phyloP scores from a whole-genome alignment of 2,888 invertebrate genomes.

The Eumacrocentrus americanus region DNA sequence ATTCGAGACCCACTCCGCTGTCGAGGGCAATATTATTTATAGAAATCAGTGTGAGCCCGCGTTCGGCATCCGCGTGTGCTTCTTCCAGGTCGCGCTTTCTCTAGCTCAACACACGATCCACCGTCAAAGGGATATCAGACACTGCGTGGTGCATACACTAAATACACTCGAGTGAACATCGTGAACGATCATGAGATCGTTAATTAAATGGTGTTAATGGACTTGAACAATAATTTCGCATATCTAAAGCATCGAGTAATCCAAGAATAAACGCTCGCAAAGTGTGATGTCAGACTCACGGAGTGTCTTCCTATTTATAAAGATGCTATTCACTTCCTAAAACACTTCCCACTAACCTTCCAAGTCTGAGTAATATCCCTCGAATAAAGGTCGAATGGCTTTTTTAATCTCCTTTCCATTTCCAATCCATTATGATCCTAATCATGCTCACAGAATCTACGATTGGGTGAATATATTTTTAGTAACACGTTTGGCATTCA shows the following conservation, averaged over 20 bases:
- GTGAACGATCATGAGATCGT: slow-evolving; percentile 13
- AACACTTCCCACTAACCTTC: neutral
- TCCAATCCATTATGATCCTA: neutral
- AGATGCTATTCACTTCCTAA: slow-evolving; percentile 18
- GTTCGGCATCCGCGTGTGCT: slow-evolving; percentile 46
- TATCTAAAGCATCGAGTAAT: too few species aligned
- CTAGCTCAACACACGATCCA: slow-evolving; percentile 27
- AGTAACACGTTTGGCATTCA: slow-evolving; percentile 26
- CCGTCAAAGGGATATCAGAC: slow-evolving; percentile 16
- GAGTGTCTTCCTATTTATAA: slow-evolving; percentile 29
- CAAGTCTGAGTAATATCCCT: neutral
- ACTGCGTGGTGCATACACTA: slow-evolving; percentile 5
- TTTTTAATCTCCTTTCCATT: neutral
- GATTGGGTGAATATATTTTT: slow-evolving; percentile 10
- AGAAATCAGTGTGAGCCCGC: slow-evolving; percentile 57
- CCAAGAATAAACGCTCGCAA: too few species aligned
- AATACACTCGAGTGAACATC: slow-evolving; percentile 20
- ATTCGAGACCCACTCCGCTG: slow-evolving; percentile 42
- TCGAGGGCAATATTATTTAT: slow-evolving; percentile 56
- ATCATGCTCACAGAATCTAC: neutral
- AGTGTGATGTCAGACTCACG: slow-evolving; percentile 19
- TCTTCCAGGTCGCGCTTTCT: slow-evolving; percentile 39
- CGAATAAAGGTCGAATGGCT: neutral
- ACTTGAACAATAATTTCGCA: neutral
- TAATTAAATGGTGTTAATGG: slow-evolving; percentile 7